These are phyloP conservation scores for Lasioglossum lativentre DNA, from an alignment of 2,888 invertebrate genomes.

Conservation along the genomic window DNA sequence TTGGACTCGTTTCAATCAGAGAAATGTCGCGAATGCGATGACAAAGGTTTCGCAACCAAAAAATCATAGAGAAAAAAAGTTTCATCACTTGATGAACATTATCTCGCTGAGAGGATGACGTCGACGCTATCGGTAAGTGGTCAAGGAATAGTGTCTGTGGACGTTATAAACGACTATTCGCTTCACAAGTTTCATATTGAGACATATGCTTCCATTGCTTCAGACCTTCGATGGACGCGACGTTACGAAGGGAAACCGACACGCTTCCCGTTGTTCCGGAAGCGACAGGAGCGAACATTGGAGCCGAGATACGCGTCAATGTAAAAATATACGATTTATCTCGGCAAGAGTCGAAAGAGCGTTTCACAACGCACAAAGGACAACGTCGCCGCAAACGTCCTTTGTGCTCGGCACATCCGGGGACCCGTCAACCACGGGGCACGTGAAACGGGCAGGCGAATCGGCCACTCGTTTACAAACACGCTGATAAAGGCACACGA, in stretches of 20 bases:
- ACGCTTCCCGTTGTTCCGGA: not conserved
- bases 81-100: not conserved
- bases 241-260: too few relatives aligned
- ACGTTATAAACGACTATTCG: too few relatives aligned
- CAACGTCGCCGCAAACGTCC: slow-evolving; percentile 58
- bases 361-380: slow-evolving; percentile 39
- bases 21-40: too few relatives aligned
- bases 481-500: slow-evolving; percentile 46
- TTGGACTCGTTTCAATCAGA: too few relatives aligned
- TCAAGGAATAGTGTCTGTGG: not conserved
- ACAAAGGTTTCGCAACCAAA: too few relatives aligned
- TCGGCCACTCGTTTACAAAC: slow-evolving; percentile 63
- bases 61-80: not conserved
- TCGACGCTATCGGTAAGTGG: not conserved
- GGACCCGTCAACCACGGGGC: slow-evolving; percentile 61
- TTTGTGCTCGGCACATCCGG: slow-evolving; percentile 62
- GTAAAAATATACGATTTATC: slow-evolving; percentile 33
- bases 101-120: not conserved
- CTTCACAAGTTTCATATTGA: not conserved
- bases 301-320: not conserved
- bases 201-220: not conserved
- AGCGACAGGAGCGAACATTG: not conserved
- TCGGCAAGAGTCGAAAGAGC: slow-evolving; percentile 35
- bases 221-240: not conserved
- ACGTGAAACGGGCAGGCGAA: slow-evolving; percentile 71